Conservation (phyloP, 2,888 invertebrate genomes). For the Thecophora atra region DNA sequence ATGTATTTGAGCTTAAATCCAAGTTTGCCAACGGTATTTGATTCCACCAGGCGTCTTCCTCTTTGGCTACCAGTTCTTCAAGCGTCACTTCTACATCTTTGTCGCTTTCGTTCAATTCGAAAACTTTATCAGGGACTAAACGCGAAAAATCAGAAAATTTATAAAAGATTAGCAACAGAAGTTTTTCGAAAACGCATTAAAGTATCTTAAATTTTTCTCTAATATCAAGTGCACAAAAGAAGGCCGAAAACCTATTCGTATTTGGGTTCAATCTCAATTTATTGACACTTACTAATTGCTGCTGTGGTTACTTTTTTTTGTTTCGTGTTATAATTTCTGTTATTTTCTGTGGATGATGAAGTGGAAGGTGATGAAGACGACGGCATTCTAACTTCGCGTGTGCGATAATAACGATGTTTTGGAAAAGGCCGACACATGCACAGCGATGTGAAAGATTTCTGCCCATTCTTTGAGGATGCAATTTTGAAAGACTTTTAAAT, state of each 20-base stretch:
- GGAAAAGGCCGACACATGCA: constrained; percentile 62
- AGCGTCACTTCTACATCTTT: constrained; percentile 71
- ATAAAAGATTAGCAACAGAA: background rate
- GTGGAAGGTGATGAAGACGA: constrained; percentile 47
- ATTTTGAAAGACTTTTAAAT: constrained; percentile 56
- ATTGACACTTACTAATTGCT: background rate
- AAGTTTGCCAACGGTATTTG: constrained; percentile 79
- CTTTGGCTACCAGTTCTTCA: constrained; percentile 66
- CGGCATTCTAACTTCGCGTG: constrained; percentile 59
- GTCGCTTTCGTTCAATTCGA: constrained; percentile 76
- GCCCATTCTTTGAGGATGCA: constrained; percentile 56
- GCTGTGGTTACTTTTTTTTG: constrained; percentile 28
- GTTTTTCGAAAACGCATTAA: background rate
- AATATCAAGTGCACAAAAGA: background rate
- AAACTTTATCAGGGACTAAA: constrained; percentile 78
- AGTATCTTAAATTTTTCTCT: background rate
- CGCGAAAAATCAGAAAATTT: constrained; percentile 10
- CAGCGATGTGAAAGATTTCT: constrained; percentile 57
- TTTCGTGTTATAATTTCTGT: constrained; percentile 50
- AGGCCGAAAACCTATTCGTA: background rate
- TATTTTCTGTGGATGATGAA: constrained; percentile 53
- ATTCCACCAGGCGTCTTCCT: constrained; percentile 84
- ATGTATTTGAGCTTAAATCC: constrained; percentile 80
- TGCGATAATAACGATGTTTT: constrained; percentile 57
- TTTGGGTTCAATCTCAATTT: background rate